phyloP scores from a whole-genome alignment of 92 coral and sea anemone genomes.

The Hydrozoanthus gracilis region DNA sequence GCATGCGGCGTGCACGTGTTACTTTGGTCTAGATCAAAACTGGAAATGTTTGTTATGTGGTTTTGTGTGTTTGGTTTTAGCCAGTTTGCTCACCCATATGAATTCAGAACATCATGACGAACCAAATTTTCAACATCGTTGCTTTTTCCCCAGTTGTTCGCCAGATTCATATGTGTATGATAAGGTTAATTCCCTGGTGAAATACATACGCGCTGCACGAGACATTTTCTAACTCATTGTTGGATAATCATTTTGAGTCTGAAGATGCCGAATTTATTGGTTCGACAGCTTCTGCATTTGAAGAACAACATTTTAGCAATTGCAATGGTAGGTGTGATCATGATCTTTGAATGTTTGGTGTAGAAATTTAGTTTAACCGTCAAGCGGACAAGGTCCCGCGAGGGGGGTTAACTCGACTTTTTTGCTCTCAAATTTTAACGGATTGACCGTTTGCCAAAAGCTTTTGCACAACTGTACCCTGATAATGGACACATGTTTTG shows the following conservation, averaged over 20 bases:
- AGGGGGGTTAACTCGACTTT: too few species aligned
- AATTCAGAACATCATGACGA: constrained; percentile 45
- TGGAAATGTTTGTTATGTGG: constrained; percentile 32
- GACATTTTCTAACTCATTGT: neutral
- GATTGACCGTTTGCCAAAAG: too few species aligned
- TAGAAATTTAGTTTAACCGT: neutral
- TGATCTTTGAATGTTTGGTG: neutral
- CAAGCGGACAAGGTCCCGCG: too few species aligned
- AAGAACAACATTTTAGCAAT: neutral
- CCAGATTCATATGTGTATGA: constrained; percentile 19
- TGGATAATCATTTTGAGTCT: neutral
- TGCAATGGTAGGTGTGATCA: neutral
- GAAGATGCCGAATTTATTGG: neutral
- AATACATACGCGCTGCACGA: constrained; percentile 31
- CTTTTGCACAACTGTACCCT: too few species aligned
- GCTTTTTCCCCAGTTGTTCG: constrained; percentile 40
- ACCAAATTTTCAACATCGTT: constrained; percentile 24
- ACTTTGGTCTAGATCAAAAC: too few species aligned
- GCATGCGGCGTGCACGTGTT: too few species aligned
- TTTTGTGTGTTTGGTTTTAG: constrained; percentile 33
- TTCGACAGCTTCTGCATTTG: neutral
- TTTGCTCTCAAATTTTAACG: too few species aligned
- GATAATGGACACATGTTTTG: too few species aligned
- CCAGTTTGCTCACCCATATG: constrained; percentile 35
- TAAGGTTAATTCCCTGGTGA: constrained; percentile 43